phyloP scores from a whole-genome alignment of 2,888 invertebrate species.

The Sicus ferrugineus region DNA sequence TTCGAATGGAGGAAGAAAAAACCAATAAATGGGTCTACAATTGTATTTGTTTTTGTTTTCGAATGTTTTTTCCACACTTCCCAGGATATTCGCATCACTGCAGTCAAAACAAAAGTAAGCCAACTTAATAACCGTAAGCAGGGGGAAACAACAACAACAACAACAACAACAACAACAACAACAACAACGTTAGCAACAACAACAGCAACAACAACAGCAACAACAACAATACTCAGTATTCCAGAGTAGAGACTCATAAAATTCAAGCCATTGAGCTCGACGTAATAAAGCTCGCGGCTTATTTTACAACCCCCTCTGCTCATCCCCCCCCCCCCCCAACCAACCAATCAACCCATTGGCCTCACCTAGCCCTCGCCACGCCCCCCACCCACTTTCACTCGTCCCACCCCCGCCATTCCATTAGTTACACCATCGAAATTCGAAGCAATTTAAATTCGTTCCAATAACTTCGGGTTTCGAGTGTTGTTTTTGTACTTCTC shows the following conservation, averaged over 20 bases:
- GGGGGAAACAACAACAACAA: too few species aligned
- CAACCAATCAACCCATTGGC: neutral
- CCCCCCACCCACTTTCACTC: neutral
- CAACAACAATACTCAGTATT: neutral
- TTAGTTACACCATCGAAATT: neutral
- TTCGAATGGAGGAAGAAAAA: too few species aligned
- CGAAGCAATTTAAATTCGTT: conserved; percentile 34
- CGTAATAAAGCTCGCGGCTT: neutral
- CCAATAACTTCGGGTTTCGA: conserved; percentile 26
- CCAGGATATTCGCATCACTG: too few species aligned
- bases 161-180: neutral
- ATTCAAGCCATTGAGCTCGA: conserved; percentile 8
- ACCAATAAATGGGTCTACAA: too few species aligned
- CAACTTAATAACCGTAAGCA: conserved; percentile 1
- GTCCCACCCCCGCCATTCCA: neutral
- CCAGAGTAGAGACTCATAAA: neutral
- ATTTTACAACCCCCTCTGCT: neutral
- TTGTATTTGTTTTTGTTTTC: too few species aligned
- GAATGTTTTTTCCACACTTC: too few species aligned
- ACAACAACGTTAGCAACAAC: neutral
- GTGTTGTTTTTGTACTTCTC: conserved; percentile 12
- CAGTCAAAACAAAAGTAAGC: neutral
- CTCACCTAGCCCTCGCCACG: neutral
- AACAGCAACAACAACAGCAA: neutral
- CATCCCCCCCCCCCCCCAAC: neutral